phyloP scores from a whole-genome alignment of 2,797 vertebrate species.

The Malurus splendens region DNA sequence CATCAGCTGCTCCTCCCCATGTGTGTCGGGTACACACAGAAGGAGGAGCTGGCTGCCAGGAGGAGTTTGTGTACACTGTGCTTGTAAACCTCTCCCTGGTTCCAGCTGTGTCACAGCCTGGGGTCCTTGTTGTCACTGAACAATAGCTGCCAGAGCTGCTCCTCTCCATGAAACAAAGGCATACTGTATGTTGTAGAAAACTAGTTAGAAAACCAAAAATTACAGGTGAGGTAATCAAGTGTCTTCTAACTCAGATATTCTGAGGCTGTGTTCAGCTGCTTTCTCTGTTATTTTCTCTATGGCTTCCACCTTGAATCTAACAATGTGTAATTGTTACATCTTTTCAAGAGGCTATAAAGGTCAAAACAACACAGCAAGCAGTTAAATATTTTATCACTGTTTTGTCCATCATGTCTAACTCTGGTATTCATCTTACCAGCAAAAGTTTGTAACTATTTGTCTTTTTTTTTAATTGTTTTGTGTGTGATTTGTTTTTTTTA shows the following conservation, averaged over 20 bases:
- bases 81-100: background rate
- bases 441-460: conserved; percentile 48
- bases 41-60: background rate
- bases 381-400: conserved; percentile 48
- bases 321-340: conserved; percentile 27
- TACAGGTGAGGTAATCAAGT: conserved; percentile 14
- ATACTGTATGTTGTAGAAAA: conserved; percentile 33
- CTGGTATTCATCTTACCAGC: conserved; percentile 66
- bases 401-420: conserved; percentile 30
- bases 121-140: background rate
- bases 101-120: background rate
- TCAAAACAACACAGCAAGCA: conserved; percentile 53
- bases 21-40: background rate
- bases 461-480: background rate
- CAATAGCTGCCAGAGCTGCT: conserved; percentile 22
- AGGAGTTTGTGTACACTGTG: background rate
- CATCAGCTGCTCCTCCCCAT: background rate
- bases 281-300: conserved; percentile 48
- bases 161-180: background rate
- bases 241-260: conserved; percentile 46
- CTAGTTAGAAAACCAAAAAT: conserved; percentile 35
- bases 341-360: conserved; percentile 47
- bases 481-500: conserved; percentile 12
- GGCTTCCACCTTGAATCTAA: conserved; percentile 36
- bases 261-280: conserved; percentile 42